Evolutionary conservation across 2,797 vertebrate genomes (phyloP), one percentile per base, ranked within the genome.

Genomic region (Gymnocypris eckloni): DNA sequence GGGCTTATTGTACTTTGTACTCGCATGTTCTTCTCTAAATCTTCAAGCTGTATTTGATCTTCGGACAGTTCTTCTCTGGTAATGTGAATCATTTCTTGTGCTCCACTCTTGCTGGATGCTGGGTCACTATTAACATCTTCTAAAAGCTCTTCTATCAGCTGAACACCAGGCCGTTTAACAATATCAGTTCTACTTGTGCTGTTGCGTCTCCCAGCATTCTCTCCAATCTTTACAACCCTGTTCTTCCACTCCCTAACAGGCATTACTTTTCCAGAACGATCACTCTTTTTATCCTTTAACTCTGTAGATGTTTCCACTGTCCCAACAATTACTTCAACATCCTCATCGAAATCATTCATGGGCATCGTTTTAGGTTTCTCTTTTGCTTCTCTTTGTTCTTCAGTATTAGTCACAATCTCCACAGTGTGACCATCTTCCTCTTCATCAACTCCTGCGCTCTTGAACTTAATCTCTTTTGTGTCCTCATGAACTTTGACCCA

Each of bases 251-350:
- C 13, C 4, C 4, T 15, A 64, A 41, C 10, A 80, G 37, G 39
- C 41, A 56, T 59, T 6, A 73, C 43, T 48, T 73, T 39, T 73
- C 28, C 84, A 64, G 20, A 39, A 25, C 2, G 54, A 50, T 43
- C 52, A 2, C 2, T 18, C 12, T 18, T 45, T n/a, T 75, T 2
- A 5, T 56, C 6, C 15, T 83, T 25, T 3, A 69, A 43, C 48
- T 79, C 76, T 37, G 54, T 1, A 37, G 54, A 15, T 1, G 66
- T 52, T 41, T 41, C 54, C 15, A 28, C 22, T 50, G 13, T 80
- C 22, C 48, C 77, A 59, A n/a, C 20, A 71, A 80, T 72, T 45
- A 72, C 41, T 37, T 85, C 52, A 18, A 64, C 54, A 70, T 84
- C 50, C n/a, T 59, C 73, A 18, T 79, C 76, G 0, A 69, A 70